Conservation (phyloP, 1,140 invertebrate species). For the Drosophila baimaii region DNA sequence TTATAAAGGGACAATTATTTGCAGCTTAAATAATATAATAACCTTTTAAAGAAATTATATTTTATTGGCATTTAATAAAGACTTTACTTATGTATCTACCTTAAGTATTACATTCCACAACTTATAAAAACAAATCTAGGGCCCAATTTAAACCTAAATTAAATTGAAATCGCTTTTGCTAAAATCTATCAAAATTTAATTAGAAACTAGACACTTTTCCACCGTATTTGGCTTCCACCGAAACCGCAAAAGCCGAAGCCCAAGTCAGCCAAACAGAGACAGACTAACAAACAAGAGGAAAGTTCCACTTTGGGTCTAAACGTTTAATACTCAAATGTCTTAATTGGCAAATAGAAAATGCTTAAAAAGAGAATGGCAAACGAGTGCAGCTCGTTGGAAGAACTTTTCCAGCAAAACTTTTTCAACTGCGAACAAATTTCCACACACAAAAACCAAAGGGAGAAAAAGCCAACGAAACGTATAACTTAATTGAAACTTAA, state of each 20-base stretch:
- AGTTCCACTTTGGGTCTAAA: conserved; percentile 42
- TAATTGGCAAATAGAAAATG: conserved; percentile 62
- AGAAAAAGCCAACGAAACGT: conserved; percentile 27
- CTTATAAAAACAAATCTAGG: background rate
- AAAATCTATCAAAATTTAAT: conserved; percentile 21
- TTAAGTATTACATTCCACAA: background rate
- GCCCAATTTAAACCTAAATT: background rate
- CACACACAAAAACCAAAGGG: conserved; percentile 28
- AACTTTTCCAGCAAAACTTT: conserved; percentile 42
- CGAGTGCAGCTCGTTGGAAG: conserved; percentile 14
- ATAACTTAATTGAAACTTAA: conserved; percentile 77
- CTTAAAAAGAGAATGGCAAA: conserved; percentile 25
- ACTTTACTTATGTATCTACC: background rate
- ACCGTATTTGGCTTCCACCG: background rate
- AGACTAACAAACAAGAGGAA: conserved; percentile 33
- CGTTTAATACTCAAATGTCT: conserved; percentile 59
- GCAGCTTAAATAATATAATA: too few species aligned
- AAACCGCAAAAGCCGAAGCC: conserved; percentile 25
- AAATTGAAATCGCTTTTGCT: conserved; percentile 1
- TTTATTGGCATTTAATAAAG: background rate
- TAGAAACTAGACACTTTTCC: conserved; percentile 1
- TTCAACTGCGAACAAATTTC: conserved; percentile 45
- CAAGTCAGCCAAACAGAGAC: conserved; percentile 40
- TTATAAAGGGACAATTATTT: background rate
- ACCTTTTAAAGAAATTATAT: background rate